phyloP scores from a whole-genome alignment of 1,140 invertebrate genomes.

The Colletes gigas region DNA sequence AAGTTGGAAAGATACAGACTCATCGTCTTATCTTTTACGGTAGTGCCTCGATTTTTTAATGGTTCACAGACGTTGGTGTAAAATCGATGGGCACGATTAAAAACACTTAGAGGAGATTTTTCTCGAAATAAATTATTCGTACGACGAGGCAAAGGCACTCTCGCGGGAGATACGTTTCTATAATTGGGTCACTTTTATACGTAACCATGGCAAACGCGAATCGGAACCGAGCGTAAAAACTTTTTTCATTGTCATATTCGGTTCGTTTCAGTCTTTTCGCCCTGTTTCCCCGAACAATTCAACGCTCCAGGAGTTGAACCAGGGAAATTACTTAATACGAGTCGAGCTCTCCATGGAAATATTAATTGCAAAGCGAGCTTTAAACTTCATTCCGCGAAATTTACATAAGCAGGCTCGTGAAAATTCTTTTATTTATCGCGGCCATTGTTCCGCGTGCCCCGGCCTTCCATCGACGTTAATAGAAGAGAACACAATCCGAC shows the following conservation, averaged over 20 bases:
- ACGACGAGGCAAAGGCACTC: too few species aligned
- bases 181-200: too few species aligned
- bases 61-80: too few species aligned
- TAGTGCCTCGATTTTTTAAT: too few species aligned
- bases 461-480: conserved; percentile 55
- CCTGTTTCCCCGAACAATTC: conserved; percentile 7
- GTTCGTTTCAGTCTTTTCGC: not conserved
- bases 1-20: too few species aligned
- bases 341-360: conserved; percentile 25
- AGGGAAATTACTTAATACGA: conserved; percentile 30
- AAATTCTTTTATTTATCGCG: conserved; percentile 57
- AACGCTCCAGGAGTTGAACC: not conserved
- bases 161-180: too few species aligned
- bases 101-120: too few species aligned
- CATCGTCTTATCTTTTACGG: too few species aligned
- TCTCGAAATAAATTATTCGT: too few species aligned
- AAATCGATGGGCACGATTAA: too few species aligned
- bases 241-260: not conserved
- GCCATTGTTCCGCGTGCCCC: conserved; percentile 46
- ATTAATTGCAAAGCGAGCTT: conserved; percentile 42
- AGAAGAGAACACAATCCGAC: conserved; percentile 49
- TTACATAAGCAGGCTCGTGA: conserved; percentile 40
- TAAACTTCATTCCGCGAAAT: conserved; percentile 39
- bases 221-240: not conserved
- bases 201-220: too few species aligned